A percentile compares a stretch with the other conserved stretches of the same genome.
Conservation (phyloP, 2,113 vertebrate genomes). For the Rafetus swinhoei region DNA sequence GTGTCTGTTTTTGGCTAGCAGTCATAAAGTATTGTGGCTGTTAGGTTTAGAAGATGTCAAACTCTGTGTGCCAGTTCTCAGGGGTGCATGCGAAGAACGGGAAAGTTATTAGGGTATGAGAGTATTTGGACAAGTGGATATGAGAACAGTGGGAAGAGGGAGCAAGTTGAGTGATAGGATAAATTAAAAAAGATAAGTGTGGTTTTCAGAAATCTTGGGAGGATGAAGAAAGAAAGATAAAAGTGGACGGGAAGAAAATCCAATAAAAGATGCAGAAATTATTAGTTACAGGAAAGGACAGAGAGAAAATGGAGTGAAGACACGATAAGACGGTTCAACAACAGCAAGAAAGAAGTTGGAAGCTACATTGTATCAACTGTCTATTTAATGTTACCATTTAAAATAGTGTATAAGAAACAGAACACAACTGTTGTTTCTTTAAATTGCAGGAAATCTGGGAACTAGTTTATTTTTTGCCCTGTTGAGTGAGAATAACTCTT, state of each 20-base stretch:
- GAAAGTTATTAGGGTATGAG: background rate
- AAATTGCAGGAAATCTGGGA: accelerated
- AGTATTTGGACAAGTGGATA: background rate
- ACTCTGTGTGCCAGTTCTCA: background rate
- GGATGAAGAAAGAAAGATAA: background rate
- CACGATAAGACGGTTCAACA: background rate
- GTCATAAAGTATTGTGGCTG: background rate
- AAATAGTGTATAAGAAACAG: background rate
- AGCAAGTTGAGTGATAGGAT: background rate
- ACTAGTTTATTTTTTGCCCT: background rate
- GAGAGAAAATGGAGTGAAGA: background rate
- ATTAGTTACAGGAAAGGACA: background rate
- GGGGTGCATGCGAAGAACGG: background rate
- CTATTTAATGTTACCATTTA: background rate
- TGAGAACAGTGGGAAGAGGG: background rate
- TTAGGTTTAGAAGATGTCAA: background rate
- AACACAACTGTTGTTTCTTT: background rate
- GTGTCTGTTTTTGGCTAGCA: background rate
- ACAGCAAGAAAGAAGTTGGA: background rate
- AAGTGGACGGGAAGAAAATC: background rate
- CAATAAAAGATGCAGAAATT: background rate
- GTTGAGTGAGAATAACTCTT: background rate
- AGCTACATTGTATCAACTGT: background rate
- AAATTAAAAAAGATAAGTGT: background rate
- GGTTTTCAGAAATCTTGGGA: background rate